A percentile compares a stretch with the other conserved stretches of the same genome.
Evolutionary conservation across 2,113 vertebrate species (phyloP).

Genomic region (Pygoscelis adeliae): DNA sequence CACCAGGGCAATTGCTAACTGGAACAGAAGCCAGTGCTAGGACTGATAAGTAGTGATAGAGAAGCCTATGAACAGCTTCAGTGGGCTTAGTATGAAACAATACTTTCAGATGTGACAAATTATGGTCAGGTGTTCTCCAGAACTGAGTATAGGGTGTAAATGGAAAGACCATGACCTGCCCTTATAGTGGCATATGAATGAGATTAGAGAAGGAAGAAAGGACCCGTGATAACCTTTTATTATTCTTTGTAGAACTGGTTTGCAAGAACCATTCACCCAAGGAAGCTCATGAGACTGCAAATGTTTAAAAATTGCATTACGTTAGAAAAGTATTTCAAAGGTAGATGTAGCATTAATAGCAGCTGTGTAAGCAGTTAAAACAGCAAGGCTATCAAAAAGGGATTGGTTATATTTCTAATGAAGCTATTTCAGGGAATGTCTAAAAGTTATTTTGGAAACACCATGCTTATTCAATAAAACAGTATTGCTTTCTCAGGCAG

Average conservation of each 20-base stretch:
- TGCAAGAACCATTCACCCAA: not conserved
- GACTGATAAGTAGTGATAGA: not conserved
- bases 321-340: slow-evolving; percentile 11
- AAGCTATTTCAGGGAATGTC: not conserved
- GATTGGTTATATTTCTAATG: not conserved
- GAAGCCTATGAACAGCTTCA: not conserved
- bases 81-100: not conserved
- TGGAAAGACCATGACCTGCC: not conserved
- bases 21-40: not conserved
- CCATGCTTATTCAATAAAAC: not conserved
- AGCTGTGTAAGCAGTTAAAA: not conserved
- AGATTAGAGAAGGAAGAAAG: not conserved
- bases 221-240: not conserved
- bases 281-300: not conserved
- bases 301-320: not conserved
- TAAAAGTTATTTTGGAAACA: slow-evolving; percentile 22
- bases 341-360: not conserved
- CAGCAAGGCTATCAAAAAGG: not conserved
- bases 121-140: not conserved
- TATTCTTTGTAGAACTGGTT: not conserved
- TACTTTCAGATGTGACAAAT: not conserved
- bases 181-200: not conserved
- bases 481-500: not conserved
- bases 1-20: not conserved
- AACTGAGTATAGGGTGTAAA: not conserved